Evolutionary conservation across 2,888 invertebrate genomes (phyloP), one percentile per base, ranked within the genome.

Genomic region (Watsonalla cultraria): DNA sequence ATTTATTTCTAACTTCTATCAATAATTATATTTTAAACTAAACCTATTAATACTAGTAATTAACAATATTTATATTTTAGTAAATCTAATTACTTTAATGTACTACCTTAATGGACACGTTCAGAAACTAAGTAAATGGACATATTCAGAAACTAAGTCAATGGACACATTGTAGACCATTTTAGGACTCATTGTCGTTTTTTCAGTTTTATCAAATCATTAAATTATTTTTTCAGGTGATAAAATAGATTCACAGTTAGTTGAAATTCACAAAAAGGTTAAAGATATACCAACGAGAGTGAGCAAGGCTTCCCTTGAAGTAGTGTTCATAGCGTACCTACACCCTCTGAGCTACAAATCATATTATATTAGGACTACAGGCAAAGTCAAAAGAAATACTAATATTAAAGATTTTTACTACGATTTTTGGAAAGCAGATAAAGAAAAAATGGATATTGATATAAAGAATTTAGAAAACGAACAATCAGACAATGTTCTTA

Each of bases 261-360:
- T 95, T 0, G 93, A 94, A 0, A 87, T 97, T 56, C 91, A 95
- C 0, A 70, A 81, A 0, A 61, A 86, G 0, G 87, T 96, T 0
- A 59, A 72, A 37, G 74, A 81, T 0, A 92, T 96, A 42, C 86
- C 88, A 0, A 95, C 94, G 42, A 85, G 97, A 42, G 53, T 70
- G 0, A 94, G 95, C 0, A 73, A 64, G 4, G 95, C 96, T 0
- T 92, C 87, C 0, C 89, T 92, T 64, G 96, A 97, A 66, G 76
- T 97, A 0, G 86, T 96, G 0, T 97, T 97, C 74, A 68, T 91
- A n/a, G 94, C 94, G 0, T 68, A 79, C 5, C 77, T 93, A 5
- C 70, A 96, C 2, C 94, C 96, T 0, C 86, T 96, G 0, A 77
- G 95, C 0, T 95, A 93, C 64, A 93, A 92, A 66, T 92, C 94